Evolutionary conservation across 2,888 invertebrate genomes (phyloP).

Genomic region (Synergus japonicus): DNA sequence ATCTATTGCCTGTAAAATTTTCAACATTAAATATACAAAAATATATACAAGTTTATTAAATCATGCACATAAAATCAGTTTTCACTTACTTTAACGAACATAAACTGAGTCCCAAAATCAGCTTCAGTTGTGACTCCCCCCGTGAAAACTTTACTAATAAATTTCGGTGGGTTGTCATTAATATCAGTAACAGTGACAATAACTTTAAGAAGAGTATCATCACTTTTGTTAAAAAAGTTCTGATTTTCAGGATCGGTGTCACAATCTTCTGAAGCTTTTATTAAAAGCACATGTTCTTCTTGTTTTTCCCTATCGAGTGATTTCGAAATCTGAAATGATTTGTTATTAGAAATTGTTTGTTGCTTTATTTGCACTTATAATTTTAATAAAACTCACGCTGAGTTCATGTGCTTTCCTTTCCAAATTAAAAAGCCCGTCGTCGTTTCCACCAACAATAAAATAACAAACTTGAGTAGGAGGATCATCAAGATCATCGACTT

Average conservation of each 20-base stretch:
- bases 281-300: conserved; percentile 83
- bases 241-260: conserved; percentile 80
- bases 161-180: conserved; percentile 94
- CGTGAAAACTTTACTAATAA: conserved; percentile 89
- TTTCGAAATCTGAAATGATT: conserved; percentile 77
- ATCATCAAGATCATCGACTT: conserved; percentile 89
- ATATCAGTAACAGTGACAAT: conserved; percentile 87
- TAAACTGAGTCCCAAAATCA: conserved; percentile 92
- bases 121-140: conserved; percentile 96
- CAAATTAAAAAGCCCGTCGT: conserved; percentile 84
- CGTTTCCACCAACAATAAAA: conserved; percentile 92
- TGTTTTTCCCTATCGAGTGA: conserved; percentile 87
- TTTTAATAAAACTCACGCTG: conserved; percentile 77
- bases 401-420: conserved; percentile 86
- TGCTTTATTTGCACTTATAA: background rate
- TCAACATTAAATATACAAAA: background rate
- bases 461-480: conserved; percentile 93
- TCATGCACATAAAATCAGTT: conserved; percentile 14
- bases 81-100: conserved; percentile 86
- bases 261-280: conserved; percentile 93
- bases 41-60: background rate
- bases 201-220: conserved; percentile 86
- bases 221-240: conserved; percentile 80
- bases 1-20: conserved; percentile 83
- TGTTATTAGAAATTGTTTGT: no score